phyloP scores from a whole-genome alignment of 1,140 invertebrate genomes.

The Lepidurus packardi region DNA sequence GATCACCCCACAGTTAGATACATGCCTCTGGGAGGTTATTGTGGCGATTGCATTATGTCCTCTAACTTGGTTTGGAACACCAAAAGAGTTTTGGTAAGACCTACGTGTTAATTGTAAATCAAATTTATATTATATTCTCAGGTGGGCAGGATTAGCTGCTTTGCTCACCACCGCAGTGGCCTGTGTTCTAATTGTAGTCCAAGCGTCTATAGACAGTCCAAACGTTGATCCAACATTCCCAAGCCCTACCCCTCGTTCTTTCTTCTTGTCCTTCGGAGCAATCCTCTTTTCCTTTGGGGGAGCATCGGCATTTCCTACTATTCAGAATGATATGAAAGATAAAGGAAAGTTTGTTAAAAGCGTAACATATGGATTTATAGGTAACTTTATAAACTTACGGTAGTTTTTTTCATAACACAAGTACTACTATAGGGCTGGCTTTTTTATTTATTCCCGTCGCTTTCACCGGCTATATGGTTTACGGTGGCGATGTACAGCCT shows the following conservation, averaged over 20 bases:
- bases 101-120: slow-evolving; percentile 32
- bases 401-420: slow-evolving; percentile 33
- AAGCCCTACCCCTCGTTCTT: slow-evolving; percentile 44
- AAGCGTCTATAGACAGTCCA: slow-evolving; percentile 47
- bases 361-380: slow-evolving; percentile 49
- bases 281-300: slow-evolving; percentile 63
- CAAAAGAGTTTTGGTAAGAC: slow-evolving; percentile 64
- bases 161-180: slow-evolving; percentile 53
- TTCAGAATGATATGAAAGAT: slow-evolving; percentile 63
- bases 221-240: slow-evolving; percentile 39
- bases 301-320: slow-evolving; percentile 61
- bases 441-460: slow-evolving; percentile 55
- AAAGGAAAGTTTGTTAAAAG: slow-evolving; percentile 52
- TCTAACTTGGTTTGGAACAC: slow-evolving; percentile 61
- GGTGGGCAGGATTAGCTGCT: slow-evolving; percentile 52
- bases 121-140: slow-evolving; percentile 39
- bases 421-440: slow-evolving; percentile 50
- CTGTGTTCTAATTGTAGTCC: slow-evolving; percentile 54
- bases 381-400: slow-evolving; percentile 42
- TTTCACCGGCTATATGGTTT: slow-evolving; percentile 54
- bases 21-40: slow-evolving; percentile 60
- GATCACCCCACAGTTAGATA: slow-evolving; percentile 46
- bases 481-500: slow-evolving; percentile 50
- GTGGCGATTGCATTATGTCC: slow-evolving; percentile 57
- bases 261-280: slow-evolving; percentile 58